Conservation (phyloP, 2,888 invertebrate genomes). For the Nineta flava region DNA sequence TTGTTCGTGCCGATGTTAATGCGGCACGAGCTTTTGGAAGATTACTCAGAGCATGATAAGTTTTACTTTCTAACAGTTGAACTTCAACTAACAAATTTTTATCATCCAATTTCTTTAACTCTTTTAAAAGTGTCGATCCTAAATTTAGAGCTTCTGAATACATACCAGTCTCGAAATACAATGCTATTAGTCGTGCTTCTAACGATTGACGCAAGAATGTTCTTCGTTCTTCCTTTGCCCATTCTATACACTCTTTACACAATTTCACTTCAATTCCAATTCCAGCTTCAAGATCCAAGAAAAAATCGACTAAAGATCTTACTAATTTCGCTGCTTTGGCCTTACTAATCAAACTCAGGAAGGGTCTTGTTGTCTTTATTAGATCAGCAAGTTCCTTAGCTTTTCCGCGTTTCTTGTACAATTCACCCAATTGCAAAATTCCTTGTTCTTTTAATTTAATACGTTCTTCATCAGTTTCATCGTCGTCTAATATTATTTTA, state of each 20-base stretch:
- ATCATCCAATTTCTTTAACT: constrained; percentile 97
- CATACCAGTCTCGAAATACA: constrained; percentile 87
- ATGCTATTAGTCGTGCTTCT: constrained; percentile 85
- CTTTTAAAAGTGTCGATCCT: constrained; percentile 76
- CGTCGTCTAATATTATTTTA: constrained; percentile 60
- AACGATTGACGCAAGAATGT: constrained; percentile 93
- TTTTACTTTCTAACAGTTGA: constrained; percentile 94
- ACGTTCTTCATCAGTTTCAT: constrained; percentile 76
- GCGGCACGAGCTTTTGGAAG: constrained; percentile 93
- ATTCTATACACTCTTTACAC: constrained; percentile 97
- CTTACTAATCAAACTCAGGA: constrained; percentile 88
- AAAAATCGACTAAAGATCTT: constrained; percentile 90
- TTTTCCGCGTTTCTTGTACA: constrained; percentile 85
- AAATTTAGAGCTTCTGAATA: constrained; percentile 72
- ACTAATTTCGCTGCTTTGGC: constrained; percentile 99
- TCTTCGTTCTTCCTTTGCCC: constrained; percentile 96
- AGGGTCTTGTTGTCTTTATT: constrained; percentile 90
- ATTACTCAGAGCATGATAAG: constrained; percentile 94
- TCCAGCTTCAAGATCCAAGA: constrained; percentile 90
- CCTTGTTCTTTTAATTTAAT: constrained; percentile 87
- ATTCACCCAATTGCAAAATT: constrained; percentile 81
- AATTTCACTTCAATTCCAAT: constrained; percentile 88
- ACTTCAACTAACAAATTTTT: constrained; percentile 98
- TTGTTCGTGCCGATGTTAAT: constrained; percentile 95
- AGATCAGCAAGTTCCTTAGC: constrained; percentile 83